Evolutionary conservation across 2,888 invertebrate genomes (phyloP), one percentile per base, ranked within the genome.

Genomic region (Lasioglossum lativentre): DNA sequence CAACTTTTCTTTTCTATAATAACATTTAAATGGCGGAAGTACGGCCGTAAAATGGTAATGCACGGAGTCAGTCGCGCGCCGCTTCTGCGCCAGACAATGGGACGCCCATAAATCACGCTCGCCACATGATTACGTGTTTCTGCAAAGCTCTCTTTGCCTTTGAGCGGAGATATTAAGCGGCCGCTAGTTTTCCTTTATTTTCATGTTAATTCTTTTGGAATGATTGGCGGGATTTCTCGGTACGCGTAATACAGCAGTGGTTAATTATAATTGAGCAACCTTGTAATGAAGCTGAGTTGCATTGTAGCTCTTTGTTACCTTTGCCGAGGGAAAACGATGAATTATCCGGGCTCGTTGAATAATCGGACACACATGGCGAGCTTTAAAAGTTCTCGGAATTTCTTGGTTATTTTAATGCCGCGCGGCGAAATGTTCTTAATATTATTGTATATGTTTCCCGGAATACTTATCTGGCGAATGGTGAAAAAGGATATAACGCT

Each of bases 11-110:
- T 73, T 56, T 30, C 56, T 73, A 34, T 38, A 68, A 82, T 45
- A 73, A 74, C 47, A 38, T 52, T 47, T 78, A 78, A 78, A 73
- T 75, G 42, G 77, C 82, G 84, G 82, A 82, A 82, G 78, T 45
- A 30, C 56, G 63, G 71, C 23, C 23, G 38, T 75, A 75, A 70
- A 52, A 75, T 76, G 82, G 73, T 74, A 70, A 77, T 27, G 70
- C 42, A 56, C 42, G 71, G 30, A 66, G 66, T 63, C 63, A 78
- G 56, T 45, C 74, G 27, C 40, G 76, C 70, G 70, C 23, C 59
- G 66, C 42, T 40, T 30, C 52, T 16, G 34, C 30, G 59, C 19
- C 68, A 42, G 77, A 84, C 82, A 84, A 77, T 77, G 68, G 68
- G 45, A 59, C 77, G 56, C 38, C 45, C 47, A 72, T 78, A 81